These are phyloP conservation scores for Corydoras sp. DNA, from an alignment of 2,113 vertebrate species.

Conservation along the genomic window DNA sequence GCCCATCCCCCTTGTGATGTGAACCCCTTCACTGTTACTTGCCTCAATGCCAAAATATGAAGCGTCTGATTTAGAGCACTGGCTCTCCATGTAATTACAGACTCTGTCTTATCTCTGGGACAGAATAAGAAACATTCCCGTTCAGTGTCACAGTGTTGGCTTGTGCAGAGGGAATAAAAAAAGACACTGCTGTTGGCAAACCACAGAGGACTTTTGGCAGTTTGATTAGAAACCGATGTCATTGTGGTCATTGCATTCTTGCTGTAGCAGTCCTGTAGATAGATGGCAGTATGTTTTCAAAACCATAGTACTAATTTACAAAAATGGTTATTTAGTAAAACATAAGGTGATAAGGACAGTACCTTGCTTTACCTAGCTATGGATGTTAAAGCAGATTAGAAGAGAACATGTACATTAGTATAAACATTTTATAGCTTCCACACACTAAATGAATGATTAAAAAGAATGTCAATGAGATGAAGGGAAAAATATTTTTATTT, in stretches of 20 bases:
- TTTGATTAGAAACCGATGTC: conserved; percentile 81
- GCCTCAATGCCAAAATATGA: conserved; percentile 79
- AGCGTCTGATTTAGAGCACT: conserved; percentile 87
- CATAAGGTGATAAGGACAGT: no score
- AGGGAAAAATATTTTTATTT: no score
- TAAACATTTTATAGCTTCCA: no score
- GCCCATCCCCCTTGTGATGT: conserved; percentile 41
- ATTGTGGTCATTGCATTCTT: conserved; percentile 50
- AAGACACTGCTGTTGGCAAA: conserved; percentile 58
- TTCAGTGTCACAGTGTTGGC: conserved; percentile 70
- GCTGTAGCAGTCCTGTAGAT: conserved; percentile 23
- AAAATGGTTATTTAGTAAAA: no score
- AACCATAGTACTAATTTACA: not conserved
- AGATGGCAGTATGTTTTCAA: not conserved
- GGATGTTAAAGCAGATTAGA: no score
- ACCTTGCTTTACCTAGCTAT: no score
- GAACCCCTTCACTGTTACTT: conserved; percentile 63
- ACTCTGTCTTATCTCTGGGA: conserved; percentile 82
- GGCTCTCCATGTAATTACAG: conserved; percentile 83
- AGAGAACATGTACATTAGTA: no score
- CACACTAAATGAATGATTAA: no score
- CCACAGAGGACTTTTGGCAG: conserved; percentile 42
- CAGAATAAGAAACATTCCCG: conserved; percentile 60
- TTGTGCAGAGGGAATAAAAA: conserved; percentile 62
- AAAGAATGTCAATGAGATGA: no score